Base-by-base conservation (phyloP, 2,888 invertebrate genomes). In the Papilio demoleus region DNA sequence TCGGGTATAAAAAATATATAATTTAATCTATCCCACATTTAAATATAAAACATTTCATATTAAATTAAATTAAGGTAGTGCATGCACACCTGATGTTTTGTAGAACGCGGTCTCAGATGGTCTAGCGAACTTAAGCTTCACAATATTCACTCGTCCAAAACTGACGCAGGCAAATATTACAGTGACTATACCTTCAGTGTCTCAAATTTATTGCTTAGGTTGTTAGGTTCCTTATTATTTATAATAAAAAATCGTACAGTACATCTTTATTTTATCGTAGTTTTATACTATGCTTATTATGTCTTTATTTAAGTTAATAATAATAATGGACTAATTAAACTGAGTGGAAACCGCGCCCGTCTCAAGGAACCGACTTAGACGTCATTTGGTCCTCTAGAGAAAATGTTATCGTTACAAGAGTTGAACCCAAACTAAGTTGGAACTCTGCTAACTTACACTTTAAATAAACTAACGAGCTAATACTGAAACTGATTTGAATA, bases 81-180 rank as follows among this genome's bases (percentile, higher is more conserved):
- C 17, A 45, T 19, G 19, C 19, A 8, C 42, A 45, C 42, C 42
- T 45, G 42, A 42, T 42, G 42, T 45, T 45, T 45, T 19, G 42
- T 19, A 19, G 9, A 45, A 19, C 9, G 6, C 42, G 42, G 42
- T 45, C 42, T 45, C 42, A 45, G 42, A 19, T 45, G 42, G 40
- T 40, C 6, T 40, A 40, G 42, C 42, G 19, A 8, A 45, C 6
- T 17, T 19, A 45, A 45, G 42, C 19, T 45, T 9, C 19, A 19
- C 19, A 45, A 45, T 45, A 45, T 45, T 45, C 42, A 45, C 42
- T 45, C 42, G 42, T 45, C 42, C 8, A 17, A 45, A 45, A 45
- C 9, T 45, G 42, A 45, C 42, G 9, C 19, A 19, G 19, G 42
- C 17, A 45, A 45, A 45, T 45, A 45, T 45, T 45, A 17, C 42